A percentile compares a stretch with the other conserved stretches of the same genome.
phyloP scores from a whole-genome alignment of 1,140 invertebrate genomes.

The Penaeus chinensis region DNA sequence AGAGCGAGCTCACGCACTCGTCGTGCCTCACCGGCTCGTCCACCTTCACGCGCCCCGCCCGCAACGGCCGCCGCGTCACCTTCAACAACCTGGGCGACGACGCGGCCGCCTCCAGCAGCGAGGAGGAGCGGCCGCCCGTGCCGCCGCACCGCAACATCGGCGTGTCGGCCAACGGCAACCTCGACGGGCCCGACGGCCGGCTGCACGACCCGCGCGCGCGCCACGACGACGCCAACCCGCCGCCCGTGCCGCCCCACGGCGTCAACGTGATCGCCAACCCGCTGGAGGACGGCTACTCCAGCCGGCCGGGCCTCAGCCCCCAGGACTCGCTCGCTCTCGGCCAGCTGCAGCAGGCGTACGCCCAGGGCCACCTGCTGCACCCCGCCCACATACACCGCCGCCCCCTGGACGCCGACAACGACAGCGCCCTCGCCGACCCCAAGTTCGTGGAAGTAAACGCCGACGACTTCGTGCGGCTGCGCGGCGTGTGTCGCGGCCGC shows the following conservation, averaged over 20 bases:
- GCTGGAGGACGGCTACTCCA: slow-evolving; percentile 63
- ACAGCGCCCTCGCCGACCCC: slow-evolving; percentile 65
- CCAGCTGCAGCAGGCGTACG: slow-evolving; percentile 56
- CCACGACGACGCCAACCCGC: slow-evolving; percentile 57
- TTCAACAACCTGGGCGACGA: slow-evolving; percentile 60
- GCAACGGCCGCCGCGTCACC: slow-evolving; percentile 53
- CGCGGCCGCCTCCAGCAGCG: slow-evolving; percentile 63
- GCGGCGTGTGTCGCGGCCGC: slow-evolving; percentile 54
- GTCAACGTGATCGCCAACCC: slow-evolving; percentile 69
- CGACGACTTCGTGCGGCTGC: slow-evolving; percentile 64
- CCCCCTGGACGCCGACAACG: slow-evolving; percentile 59
- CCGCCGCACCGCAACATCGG: slow-evolving; percentile 84
- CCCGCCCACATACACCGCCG: slow-evolving; percentile 19
- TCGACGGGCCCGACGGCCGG: not conserved
- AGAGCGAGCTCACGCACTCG: not conserved
- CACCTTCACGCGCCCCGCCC: slow-evolving; percentile 62
- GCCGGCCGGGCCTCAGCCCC: not conserved
- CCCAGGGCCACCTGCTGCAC: slow-evolving; percentile 18
- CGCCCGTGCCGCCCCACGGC: slow-evolving; percentile 67
- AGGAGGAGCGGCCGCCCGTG: slow-evolving; percentile 85
- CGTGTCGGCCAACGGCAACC: slow-evolving; percentile 66
- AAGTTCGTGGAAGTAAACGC: slow-evolving; percentile 68
- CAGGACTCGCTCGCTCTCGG: slow-evolving; percentile 8
- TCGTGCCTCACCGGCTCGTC: slow-evolving; percentile 60
- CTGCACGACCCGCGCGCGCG: too few relatives aligned